Conservation (phyloP, 2,888 invertebrate genomes). For the Hydriomena furcata region DNA sequence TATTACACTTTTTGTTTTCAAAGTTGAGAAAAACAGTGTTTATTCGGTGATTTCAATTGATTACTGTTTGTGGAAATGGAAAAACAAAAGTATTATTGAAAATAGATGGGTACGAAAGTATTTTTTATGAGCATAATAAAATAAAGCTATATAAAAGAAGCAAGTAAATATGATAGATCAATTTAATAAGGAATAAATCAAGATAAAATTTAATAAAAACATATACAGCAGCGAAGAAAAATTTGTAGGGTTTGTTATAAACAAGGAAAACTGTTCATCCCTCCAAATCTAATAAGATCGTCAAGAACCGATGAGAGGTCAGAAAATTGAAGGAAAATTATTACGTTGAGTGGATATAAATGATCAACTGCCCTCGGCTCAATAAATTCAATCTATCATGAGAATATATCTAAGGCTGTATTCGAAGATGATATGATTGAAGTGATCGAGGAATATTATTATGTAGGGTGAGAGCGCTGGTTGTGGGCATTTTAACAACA, state of each 20-base stretch:
- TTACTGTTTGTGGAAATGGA: neutral
- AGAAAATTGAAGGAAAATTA: conserved; percentile 30
- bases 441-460: conserved; percentile 2
- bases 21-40: conserved; percentile 3
- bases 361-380: conserved; percentile 21
- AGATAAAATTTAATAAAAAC: neutral
- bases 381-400: conserved; percentile 19
- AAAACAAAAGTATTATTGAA: neutral
- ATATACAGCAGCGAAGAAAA: neutral
- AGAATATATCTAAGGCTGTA: conserved; percentile 11
- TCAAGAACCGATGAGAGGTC: conserved; percentile 28
- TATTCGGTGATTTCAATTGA: neutral
- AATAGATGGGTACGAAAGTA: neutral
- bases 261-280: conserved; percentile 25
- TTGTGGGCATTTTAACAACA: too few species aligned
- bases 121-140: too few species aligned
- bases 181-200: neutral
- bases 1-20: conserved; percentile 21
- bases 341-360: conserved; percentile 26
- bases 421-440: conserved; percentile 1
- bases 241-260: neutral
- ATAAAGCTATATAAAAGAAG: too few species aligned
- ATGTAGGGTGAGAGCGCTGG: too few species aligned
- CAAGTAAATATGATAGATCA: too few species aligned
- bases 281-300: conserved; percentile 26